phyloP scores from a whole-genome alignment of 2,113 vertebrate genomes.

The Urocynchramus pylzowi region DNA sequence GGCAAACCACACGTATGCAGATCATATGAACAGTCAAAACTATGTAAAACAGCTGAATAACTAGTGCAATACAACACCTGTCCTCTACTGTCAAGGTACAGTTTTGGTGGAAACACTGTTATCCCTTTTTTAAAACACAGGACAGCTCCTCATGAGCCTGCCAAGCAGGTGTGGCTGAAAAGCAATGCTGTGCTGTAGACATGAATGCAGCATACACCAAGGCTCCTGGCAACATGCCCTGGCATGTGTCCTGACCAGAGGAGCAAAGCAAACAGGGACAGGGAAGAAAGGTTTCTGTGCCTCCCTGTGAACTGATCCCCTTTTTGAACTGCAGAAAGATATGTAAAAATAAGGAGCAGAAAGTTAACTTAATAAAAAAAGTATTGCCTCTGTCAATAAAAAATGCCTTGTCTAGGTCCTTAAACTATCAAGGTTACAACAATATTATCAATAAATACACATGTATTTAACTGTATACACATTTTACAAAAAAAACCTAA shows the following conservation, averaged over 20 bases:
- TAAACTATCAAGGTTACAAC: background rate
- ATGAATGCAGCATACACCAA: accelerated
- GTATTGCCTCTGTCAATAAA: background rate
- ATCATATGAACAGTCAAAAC: too few species aligned
- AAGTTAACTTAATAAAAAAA: background rate
- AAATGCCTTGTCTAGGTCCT: background rate
- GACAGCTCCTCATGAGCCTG: background rate
- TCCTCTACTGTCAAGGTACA: accelerated
- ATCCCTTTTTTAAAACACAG: background rate
- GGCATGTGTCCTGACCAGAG: background rate
- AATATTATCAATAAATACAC: background rate
- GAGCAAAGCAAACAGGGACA: background rate
- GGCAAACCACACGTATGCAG: too few species aligned
- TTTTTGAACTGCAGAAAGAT: background rate
- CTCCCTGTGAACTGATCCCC: background rate
- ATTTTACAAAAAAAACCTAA: background rate
- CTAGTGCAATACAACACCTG: too few species aligned
- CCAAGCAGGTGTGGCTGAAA: background rate
- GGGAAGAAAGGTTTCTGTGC: background rate
- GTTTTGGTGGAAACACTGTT: background rate
- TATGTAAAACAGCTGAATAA: too few species aligned
- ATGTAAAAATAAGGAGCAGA: background rate
- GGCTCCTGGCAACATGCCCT: background rate
- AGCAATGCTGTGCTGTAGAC: background rate
- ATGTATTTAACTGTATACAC: background rate